Conservation (phyloP, 2,113 vertebrate genomes). For the Cryptomyrus ogoouensis region DNA sequence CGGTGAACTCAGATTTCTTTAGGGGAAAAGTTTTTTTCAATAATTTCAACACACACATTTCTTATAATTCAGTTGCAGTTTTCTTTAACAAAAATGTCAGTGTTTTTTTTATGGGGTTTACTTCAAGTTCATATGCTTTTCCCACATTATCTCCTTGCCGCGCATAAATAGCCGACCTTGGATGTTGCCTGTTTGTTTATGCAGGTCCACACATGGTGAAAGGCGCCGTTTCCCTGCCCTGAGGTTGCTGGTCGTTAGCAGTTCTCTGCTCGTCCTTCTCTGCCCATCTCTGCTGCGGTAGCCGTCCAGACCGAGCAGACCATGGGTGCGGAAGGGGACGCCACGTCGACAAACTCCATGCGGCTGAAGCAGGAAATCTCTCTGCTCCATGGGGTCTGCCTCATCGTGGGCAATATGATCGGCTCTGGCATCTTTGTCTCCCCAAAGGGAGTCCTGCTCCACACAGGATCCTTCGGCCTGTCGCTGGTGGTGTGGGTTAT, state of each 20-base stretch:
- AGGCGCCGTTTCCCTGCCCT: not conserved
- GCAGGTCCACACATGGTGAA: not conserved
- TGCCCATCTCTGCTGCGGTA: not conserved
- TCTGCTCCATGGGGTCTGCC: constrained; percentile 69
- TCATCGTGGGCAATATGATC: constrained; percentile 75
- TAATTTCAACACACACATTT: not conserved
- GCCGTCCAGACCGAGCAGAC: not conserved
- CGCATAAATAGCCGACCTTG: not conserved
- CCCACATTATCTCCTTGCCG: not conserved
- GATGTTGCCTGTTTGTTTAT: not conserved
- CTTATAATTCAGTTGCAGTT: not conserved
- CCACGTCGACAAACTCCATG: constrained; percentile 36
- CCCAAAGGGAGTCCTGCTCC: constrained; percentile 63
- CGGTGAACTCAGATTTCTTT: not conserved
- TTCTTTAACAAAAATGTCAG: not conserved
- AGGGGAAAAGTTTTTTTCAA: not conserved
- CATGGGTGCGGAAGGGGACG: constrained; percentile 53
- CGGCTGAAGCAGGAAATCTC: constrained; percentile 70
- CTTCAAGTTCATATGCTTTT: not conserved
- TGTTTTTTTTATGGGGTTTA: not conserved
- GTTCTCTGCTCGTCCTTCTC: not conserved
- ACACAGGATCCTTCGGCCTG: constrained; percentile 66
- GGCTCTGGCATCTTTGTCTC: constrained; percentile 73
- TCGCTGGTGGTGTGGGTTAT: constrained; percentile 67
- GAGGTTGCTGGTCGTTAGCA: not conserved